Evolutionary conservation across 92 coral and sea anemone species (phyloP).

Genomic region (Phenganax subtilis): DNA sequence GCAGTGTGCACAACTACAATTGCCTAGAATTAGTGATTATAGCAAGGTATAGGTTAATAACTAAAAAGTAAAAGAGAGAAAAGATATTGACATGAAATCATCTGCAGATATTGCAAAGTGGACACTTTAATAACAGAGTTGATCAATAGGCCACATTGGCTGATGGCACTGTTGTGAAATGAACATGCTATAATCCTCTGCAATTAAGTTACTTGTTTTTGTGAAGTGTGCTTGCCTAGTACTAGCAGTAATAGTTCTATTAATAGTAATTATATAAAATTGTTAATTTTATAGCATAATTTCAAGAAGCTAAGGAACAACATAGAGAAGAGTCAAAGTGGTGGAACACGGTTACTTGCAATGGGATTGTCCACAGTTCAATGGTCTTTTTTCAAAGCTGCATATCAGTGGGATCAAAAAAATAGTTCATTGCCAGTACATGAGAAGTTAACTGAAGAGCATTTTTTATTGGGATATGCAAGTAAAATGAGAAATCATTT

Average conservation of each 20-base stretch:
- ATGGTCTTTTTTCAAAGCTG: constrained; percentile 3
- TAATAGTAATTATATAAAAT: background rate
- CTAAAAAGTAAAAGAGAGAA: too few species aligned
- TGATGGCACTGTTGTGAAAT: too few species aligned
- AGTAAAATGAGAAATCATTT: constrained; percentile 45
- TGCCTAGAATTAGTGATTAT: too few species aligned
- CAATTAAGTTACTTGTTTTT: too few species aligned
- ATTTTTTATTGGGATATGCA: constrained; percentile 48
- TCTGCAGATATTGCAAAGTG: too few species aligned
- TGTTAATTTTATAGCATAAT: constrained; percentile 11
- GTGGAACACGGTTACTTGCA: background rate
- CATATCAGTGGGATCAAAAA: constrained; percentile 14
- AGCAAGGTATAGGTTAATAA: too few species aligned
- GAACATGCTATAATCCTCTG: too few species aligned
- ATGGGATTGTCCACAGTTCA: background rate
- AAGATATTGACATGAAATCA: too few species aligned
- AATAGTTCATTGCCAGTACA: constrained; percentile 21
- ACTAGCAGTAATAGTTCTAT: background rate
- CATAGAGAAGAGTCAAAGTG: background rate
- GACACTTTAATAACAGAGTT: too few species aligned
- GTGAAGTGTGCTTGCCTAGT: too few species aligned
- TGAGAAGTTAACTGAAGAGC: constrained; percentile 42
- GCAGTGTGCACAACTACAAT: too few species aligned
- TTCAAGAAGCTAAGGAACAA: constrained; percentile 11
- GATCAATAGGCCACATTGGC: too few species aligned